These are phyloP conservation scores for Agapornis roseicollis DNA, from an alignment of 2,113 vertebrate species.

Conservation along the genomic window DNA sequence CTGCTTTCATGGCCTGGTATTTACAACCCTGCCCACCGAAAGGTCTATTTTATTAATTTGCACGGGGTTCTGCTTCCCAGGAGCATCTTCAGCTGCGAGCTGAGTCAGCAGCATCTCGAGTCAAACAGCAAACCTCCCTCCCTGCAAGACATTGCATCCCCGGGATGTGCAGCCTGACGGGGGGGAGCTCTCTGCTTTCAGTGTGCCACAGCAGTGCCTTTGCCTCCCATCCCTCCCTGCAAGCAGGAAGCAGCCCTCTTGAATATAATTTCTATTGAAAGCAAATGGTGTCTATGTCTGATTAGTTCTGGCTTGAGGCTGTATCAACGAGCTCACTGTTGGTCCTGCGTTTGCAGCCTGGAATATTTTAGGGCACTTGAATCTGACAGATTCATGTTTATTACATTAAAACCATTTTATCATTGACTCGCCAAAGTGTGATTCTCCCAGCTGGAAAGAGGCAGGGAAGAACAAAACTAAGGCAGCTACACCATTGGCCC, in stretches of 20 bases:
- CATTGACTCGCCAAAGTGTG: neutral
- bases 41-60: neutral
- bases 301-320: conserved; percentile 63
- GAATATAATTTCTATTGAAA: conserved; percentile 56
- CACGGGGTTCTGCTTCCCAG: neutral
- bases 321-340: conserved; percentile 45
- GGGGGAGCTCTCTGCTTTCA: neutral
- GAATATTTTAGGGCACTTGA: conserved; percentile 51
- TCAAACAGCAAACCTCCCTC: neutral
- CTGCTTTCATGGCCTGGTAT: neutral
- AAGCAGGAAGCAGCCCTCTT: conserved; percentile 46
- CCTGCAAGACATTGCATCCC: neutral
- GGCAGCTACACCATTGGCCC: neutral
- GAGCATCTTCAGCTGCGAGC: neutral
- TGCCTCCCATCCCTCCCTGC: neutral
- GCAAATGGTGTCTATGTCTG: conserved; percentile 59
- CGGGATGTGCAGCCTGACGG: neutral
- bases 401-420: conserved; percentile 31
- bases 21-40: conserved; percentile 3
- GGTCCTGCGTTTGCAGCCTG: conserved; percentile 38
- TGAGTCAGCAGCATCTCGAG: conserved; percentile 46
- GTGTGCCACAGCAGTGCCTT: neutral
- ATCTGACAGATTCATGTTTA: conserved; percentile 55
- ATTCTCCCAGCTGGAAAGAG: neutral
- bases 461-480: neutral